Evolutionary conservation across 1,140 invertebrate genomes (phyloP).

Genomic region (Drosophila teissieri): DNA sequence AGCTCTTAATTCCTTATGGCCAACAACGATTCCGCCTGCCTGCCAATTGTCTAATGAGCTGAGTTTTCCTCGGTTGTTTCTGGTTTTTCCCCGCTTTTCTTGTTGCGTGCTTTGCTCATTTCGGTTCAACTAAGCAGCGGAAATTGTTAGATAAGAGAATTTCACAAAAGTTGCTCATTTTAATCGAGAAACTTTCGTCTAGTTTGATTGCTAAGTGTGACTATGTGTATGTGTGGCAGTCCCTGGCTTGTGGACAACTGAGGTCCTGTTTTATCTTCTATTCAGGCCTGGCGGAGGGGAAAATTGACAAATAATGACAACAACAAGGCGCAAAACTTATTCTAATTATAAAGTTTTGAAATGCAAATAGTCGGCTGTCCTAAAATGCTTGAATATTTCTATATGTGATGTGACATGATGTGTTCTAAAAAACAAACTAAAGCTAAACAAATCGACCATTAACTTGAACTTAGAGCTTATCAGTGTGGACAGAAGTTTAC

Average conservation of each 20-base stretch:
- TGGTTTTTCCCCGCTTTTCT: constrained; percentile 18
- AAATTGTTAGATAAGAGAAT: constrained; percentile 74
- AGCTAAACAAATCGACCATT: neutral
- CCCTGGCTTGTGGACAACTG: constrained; percentile 43
- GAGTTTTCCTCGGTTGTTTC: constrained; percentile 40
- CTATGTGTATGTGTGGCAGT: constrained; percentile 18
- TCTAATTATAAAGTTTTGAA: constrained; percentile 49
- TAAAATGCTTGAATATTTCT: constrained; percentile 19
- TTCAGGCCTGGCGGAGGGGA: constrained; percentile 18
- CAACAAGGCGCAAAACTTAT: constrained; percentile 40
- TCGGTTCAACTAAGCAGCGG: constrained; percentile 62
- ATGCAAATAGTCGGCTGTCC: constrained; percentile 8
- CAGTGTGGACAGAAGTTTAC: too few species aligned
- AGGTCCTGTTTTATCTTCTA: constrained; percentile 41
- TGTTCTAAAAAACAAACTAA: too few species aligned
- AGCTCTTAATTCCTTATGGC: constrained; percentile 67
- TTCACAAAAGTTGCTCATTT: constrained; percentile 71
- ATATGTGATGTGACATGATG: neutral
- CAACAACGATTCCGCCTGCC: constrained; percentile 43
- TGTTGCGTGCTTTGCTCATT: constrained; percentile 56
- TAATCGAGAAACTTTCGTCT: constrained; percentile 74
- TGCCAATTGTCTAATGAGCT: constrained; percentile 81
- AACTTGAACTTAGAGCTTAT: too few species aligned
- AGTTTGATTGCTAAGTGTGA: constrained; percentile 58
- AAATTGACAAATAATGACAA: constrained; percentile 53